Conservation (phyloP, 2,888 invertebrate genomes). For the Mermis nigrescens region DNA sequence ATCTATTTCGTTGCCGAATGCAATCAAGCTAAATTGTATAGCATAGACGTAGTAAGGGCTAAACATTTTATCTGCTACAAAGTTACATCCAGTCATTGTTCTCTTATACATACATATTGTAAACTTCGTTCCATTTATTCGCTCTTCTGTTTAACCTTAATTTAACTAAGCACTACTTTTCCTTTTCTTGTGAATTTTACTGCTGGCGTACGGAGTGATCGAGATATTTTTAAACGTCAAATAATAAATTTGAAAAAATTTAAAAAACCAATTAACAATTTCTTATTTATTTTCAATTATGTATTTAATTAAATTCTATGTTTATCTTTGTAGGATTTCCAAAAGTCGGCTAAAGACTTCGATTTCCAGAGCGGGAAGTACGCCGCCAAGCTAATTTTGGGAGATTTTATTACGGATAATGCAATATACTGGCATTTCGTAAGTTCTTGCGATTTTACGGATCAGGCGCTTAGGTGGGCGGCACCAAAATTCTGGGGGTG, state of each 20-base stretch:
- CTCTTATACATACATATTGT: too few species aligned
- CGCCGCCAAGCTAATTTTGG: slow-evolving; percentile 61
- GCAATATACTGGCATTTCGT: slow-evolving; percentile 68
- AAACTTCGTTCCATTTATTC: too few species aligned
- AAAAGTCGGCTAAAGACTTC: slow-evolving; percentile 57
- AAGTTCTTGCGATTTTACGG: slow-evolving; percentile 17
- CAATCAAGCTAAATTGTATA: slow-evolving; percentile 42
- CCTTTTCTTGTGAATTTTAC: too few species aligned
- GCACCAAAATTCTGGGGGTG: too few species aligned
- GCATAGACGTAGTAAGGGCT: slow-evolving; percentile 68
- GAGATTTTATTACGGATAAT: slow-evolving; percentile 71
- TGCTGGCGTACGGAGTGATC: too few species aligned
- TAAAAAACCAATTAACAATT: not conserved
- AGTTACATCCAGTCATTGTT: too few species aligned
- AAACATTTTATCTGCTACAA: too few species aligned
- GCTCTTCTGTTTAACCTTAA: not conserved
- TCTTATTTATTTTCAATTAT: too few species aligned
- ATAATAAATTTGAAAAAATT: not conserved
- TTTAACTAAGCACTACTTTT: not conserved
- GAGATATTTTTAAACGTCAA: too few species aligned
- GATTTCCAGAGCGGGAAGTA: slow-evolving; percentile 55
- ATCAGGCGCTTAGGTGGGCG: too few species aligned
- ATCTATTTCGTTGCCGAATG: slow-evolving; percentile 81
- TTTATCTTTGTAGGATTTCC: slow-evolving; percentile 44
- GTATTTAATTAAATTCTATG: too few species aligned